These are phyloP conservation scores for Erynnis tages DNA, from an alignment of 2,888 invertebrate species.

Conservation along the genomic window DNA sequence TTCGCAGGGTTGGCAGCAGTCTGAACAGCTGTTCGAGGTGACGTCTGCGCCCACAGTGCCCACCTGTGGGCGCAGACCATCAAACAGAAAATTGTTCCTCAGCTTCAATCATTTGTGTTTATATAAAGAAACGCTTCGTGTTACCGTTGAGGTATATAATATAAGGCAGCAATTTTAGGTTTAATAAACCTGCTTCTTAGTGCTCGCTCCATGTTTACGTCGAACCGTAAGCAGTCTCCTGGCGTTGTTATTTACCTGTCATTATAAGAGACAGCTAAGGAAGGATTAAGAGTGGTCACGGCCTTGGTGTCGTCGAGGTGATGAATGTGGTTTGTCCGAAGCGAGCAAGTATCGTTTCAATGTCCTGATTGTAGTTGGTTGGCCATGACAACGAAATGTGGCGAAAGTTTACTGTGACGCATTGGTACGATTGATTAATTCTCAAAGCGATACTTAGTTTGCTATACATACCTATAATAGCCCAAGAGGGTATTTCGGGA, in stretches of 20 bases:
- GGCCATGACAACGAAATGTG: conserved; percentile 70
- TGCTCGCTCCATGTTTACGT: conserved; percentile 40
- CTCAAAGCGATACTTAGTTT: conserved; percentile 45
- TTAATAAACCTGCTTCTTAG: no score
- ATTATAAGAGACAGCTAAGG: conserved; percentile 38
- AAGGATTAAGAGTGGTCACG: conserved; percentile 39
- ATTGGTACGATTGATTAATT: conserved; percentile 42
- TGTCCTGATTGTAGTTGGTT: conserved; percentile 45
- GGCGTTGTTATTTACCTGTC: conserved; percentile 38
- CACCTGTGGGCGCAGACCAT: conserved; percentile 41
- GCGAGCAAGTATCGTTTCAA: conserved; percentile 46
- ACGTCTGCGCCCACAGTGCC: conserved; percentile 42
- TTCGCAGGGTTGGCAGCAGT: conserved; percentile 28
- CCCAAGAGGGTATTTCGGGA: no score
- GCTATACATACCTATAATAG: conserved; percentile 27
- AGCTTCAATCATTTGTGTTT: background rate
- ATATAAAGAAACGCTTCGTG: background rate
- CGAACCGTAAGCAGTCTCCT: conserved; percentile 14
- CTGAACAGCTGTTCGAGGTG: conserved; percentile 65
- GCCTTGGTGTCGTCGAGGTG: conserved; percentile 51
- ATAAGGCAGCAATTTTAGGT: no score
- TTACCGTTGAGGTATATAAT: background rate
- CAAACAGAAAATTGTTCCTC: background rate
- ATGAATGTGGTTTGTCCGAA: conserved; percentile 49
- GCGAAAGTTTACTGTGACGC: conserved; percentile 71